Conservation (phyloP, 1,140 invertebrate species). For the Monochamus saltuarius region DNA sequence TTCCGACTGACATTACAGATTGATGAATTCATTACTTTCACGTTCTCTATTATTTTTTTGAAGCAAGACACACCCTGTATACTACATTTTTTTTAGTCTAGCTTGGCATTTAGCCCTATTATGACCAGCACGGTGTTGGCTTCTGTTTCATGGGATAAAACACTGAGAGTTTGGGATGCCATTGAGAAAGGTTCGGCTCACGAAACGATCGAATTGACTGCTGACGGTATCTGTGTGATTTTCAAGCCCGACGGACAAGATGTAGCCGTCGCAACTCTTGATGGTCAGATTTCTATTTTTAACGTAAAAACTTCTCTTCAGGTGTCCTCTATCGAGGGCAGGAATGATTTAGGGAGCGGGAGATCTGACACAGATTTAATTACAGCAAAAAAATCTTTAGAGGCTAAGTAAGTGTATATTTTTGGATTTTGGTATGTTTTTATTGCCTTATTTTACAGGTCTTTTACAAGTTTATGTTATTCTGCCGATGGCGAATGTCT, state of each 20-base stretch:
- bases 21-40: too few relatives aligned
- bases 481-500: conserved; percentile 88
- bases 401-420: conserved; percentile 73
- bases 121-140: conserved; percentile 72
- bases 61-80: not conserved
- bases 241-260: conserved; percentile 89
- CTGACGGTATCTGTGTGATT: conserved; percentile 82
- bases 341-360: conserved; percentile 83
- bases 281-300: conserved; percentile 88
- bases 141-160: conserved; percentile 94
- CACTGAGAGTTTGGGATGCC: conserved; percentile 88
- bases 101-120: conserved; percentile 76
- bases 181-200: conserved; percentile 78
- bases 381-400: conserved; percentile 79
- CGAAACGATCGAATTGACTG: conserved; percentile 76
- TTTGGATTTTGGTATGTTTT: not conserved
- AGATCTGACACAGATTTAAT: conserved; percentile 81
- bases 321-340: conserved; percentile 79
- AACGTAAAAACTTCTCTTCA: conserved; percentile 71
- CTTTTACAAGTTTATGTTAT: conserved; percentile 88
- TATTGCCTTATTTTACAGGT: conserved; percentile 62
- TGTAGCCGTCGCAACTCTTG: conserved; percentile 87
- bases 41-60: not conserved
- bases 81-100: conserved; percentile 31
- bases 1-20: too few relatives aligned